These are phyloP conservation scores for Amazona finschi DNA, from an alignment of 2,797 vertebrate species.

Conservation along the genomic window DNA sequence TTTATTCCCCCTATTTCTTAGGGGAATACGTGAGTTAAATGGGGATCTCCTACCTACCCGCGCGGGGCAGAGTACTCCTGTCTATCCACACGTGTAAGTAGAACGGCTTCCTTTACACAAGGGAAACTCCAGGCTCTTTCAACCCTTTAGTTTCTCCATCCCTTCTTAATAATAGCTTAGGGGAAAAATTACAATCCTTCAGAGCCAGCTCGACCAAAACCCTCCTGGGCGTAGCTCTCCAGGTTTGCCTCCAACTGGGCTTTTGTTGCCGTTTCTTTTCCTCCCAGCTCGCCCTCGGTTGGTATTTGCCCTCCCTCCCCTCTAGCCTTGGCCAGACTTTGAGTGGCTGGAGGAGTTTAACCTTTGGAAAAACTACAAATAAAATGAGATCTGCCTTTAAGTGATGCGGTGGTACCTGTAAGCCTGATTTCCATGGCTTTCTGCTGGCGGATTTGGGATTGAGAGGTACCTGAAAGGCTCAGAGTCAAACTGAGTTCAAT, in stretches of 20 bases:
- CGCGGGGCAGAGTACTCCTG: background rate
- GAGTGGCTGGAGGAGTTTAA: slow-evolving; percentile 17
- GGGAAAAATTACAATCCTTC: background rate
- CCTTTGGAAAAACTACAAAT: background rate
- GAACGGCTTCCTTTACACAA: background rate
- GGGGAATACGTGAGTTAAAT: background rate
- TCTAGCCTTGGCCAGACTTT: background rate
- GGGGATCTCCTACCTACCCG: background rate
- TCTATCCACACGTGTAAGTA: background rate
- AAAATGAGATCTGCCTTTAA: background rate
- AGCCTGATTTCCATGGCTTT: background rate
- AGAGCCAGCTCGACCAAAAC: background rate
- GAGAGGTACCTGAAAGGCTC: slow-evolving; percentile 14
- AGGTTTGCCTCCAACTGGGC: background rate
- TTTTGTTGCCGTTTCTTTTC: background rate
- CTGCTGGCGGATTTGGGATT: background rate
- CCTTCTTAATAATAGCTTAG: background rate
- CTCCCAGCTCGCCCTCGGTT: background rate
- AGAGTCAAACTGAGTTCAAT: slow-evolving; percentile 59
- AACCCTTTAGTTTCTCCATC: background rate
- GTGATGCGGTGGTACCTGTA: background rate
- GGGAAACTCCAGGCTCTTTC: background rate
- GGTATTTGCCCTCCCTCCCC: background rate
- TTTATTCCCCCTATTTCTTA: background rate
- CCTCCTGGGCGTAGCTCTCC: background rate